Base-by-base conservation (phyloP, 2,797 vertebrate species). In the Poecile montanus region DNA sequence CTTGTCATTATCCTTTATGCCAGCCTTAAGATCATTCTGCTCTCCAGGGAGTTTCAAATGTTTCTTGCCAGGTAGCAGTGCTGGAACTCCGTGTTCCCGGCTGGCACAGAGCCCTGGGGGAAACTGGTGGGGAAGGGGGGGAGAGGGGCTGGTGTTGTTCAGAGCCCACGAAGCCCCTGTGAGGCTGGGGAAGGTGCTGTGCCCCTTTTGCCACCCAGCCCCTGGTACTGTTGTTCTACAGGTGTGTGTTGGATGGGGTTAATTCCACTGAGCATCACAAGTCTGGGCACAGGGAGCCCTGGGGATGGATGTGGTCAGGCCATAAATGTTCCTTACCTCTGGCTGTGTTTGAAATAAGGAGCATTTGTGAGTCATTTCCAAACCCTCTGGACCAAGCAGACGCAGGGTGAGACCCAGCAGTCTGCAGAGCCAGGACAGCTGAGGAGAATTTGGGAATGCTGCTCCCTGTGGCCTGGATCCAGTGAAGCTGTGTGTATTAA, bases 341-440 rank as follows among this genome's bases (percentile, higher is more conserved):
- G 94, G 92, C 96, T 94, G 96, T 23, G 96, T 45, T 89, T 47
- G 93, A 76, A 97, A 97, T 97, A 87, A 96, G 94, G 54, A 93
- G 76, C 42, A 87, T 91, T 89, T 72, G 93, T 73, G 87, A 92
- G 92, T 87, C 50, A 97, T 97, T 97, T 97, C 94, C 94, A 95
- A 96, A 95, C 16, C 40, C 89, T 60, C 68, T 79, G 96, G 96
- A 95, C 91, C 96, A 87, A 75, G 65, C 34, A 97, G 94, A 56
- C 4, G 1, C 74, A 77, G 11, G 21, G 72, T 23, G 86, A 92
- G 94, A 89, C 51, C 76, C n/a, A 13, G 1, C 66, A 91, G 93
- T 62, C 85, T 54, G 57, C n/a, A 5, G 74, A 85, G 51, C 56
- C 22, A 66, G 81, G 84, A 62, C 61, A 83, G 81, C 72, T 86